phyloP scores from a whole-genome alignment of 2,113 vertebrate species.

The Macquaria australasica region DNA sequence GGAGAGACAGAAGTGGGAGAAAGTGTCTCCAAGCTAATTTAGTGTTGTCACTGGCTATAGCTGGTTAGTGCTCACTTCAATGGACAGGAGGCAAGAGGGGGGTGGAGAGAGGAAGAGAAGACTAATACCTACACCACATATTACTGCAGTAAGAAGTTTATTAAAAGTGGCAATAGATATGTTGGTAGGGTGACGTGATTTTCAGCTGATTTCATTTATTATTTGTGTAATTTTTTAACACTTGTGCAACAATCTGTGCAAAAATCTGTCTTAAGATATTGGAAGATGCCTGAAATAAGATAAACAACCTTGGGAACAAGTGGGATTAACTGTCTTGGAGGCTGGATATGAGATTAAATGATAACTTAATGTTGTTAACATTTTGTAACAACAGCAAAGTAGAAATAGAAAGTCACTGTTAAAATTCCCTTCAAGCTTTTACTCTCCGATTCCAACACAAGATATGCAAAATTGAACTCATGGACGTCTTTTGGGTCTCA shows the following conservation, averaged over 20 bases:
- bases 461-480: background rate
- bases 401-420: background rate
- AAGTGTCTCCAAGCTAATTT: constrained; percentile 62
- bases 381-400: background rate
- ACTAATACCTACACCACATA: constrained; percentile 7
- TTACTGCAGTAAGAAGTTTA: constrained; percentile 1
- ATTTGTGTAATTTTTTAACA: background rate
- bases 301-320: background rate
- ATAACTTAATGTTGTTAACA: background rate
- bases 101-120: background rate
- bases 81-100: constrained; percentile 22
- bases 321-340: background rate
- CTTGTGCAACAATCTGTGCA: background rate
- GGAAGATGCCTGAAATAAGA: background rate
- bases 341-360: background rate
- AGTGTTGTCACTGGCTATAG: constrained; percentile 37
- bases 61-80: constrained; percentile 40
- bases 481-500: background rate
- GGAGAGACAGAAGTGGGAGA: constrained; percentile 29
- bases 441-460: too few species aligned
- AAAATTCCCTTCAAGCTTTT: background rate
- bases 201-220: background rate
- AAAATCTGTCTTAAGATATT: background rate
- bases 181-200: background rate
- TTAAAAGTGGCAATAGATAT: background rate